Percentiles rank a stretch among this genome's conserved stretches.
These are phyloP conservation scores for Thalassoma bifasciatum DNA, from an alignment of 2,113 vertebrate species.

Conservation along the genomic window DNA sequence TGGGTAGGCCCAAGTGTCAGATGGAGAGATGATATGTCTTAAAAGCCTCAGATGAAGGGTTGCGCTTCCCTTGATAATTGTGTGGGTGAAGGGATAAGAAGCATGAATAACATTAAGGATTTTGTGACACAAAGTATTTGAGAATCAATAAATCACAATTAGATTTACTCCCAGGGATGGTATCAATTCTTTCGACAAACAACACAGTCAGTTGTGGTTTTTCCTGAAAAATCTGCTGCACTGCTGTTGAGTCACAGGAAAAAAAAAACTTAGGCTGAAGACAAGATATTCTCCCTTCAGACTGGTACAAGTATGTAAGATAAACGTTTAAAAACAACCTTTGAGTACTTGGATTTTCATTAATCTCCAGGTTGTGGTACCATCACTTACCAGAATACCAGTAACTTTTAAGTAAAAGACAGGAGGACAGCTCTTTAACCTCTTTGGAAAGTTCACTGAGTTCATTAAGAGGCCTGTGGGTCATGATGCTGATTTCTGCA, in stretches of 20 bases:
- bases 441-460: too few species aligned
- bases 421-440: too few species aligned
- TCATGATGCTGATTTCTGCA: too few species aligned
- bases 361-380: background rate
- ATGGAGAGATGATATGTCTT: slow-evolving; percentile 14
- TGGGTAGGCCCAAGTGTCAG: slow-evolving; percentile 47
- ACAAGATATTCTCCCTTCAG: background rate
- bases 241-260: background rate
- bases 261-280: background rate
- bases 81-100: slow-evolving; percentile 4
- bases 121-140: slow-evolving; percentile 10
- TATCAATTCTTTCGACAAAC: background rate
- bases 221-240: background rate
- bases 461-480: too few species aligned
- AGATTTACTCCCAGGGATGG: background rate
- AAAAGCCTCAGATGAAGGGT: slow-evolving; percentile 11
- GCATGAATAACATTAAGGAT: background rate
- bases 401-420: too few species aligned
- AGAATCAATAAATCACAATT: background rate
- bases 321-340: background rate
- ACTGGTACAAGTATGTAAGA: background rate
- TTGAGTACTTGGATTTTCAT: too few species aligned
- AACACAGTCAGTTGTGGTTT: background rate
- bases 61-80: background rate
- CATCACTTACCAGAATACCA: background rate